These are phyloP conservation scores for Eulemur mongoz DNA, from an alignment of 2,797 vertebrate genomes.

Conservation along the genomic window DNA sequence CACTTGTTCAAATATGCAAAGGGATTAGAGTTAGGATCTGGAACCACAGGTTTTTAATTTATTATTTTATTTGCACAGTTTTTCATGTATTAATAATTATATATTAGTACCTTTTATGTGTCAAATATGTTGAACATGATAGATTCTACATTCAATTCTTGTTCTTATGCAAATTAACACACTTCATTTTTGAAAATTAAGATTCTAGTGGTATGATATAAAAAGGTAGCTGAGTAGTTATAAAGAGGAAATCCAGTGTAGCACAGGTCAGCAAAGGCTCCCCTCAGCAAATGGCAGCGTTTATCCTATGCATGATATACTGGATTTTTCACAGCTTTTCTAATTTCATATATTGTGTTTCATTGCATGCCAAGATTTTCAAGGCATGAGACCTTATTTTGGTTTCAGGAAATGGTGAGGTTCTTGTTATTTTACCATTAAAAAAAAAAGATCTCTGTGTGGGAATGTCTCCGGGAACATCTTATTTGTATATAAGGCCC, in stretches of 20 bases:
- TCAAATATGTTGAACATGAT: not conserved
- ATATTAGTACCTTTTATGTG: not conserved
- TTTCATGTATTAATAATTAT: not conserved
- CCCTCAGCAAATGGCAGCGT: not conserved
- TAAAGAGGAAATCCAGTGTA: not conserved
- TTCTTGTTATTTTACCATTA: not conserved
- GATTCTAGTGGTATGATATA: not conserved
- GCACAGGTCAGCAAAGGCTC: not conserved
- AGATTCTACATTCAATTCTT: not conserved
- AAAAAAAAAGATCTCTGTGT: not conserved
- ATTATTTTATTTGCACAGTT: not conserved
- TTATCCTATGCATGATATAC: not conserved
- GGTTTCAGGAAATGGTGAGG: not conserved
- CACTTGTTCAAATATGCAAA: not conserved
- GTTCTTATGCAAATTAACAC: not conserved
- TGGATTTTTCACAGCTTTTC: not conserved
- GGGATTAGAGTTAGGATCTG: not conserved
- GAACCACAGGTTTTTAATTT: not conserved
- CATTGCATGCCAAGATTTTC: conserved; percentile 18
- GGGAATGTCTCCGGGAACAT: not conserved
- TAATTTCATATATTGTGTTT: conserved; percentile 22
- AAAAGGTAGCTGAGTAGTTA: not conserved
- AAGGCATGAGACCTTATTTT: not conserved
- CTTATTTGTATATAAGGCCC: not conserved
- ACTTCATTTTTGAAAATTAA: not conserved